Base-by-base conservation (phyloP, 2,888 invertebrate species). In the Ormyrus labotus region DNA sequence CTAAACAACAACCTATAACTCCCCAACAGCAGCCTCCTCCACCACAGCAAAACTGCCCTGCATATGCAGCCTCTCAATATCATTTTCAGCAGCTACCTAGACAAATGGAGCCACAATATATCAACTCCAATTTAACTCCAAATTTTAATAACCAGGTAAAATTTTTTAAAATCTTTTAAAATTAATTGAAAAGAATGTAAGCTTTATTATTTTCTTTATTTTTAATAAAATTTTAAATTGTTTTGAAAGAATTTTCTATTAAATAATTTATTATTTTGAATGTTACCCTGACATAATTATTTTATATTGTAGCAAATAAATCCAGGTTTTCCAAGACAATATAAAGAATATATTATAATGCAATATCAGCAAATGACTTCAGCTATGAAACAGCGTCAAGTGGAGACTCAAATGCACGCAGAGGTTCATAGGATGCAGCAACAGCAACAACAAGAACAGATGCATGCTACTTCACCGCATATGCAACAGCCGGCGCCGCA, bases 41-140 rank as follows among this genome's bases (percentile, higher is more conserved):
- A 3, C 34, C 81, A 85, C 87, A 86, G 58, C 88, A 86, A 83
- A 87, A 85, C 70, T 87, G 87, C 67, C 87, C 86, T 0, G 84
- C 85, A 5, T 88, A 87, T 81, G 84, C 86, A 7, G 80, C 85
- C 2, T 82, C 85, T 0, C 86, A 86, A 34, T 88, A 88, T 67
- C 87, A 88, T 11, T 86, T 87, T 82, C 87, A 87, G 19, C 87
- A 86, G 61, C 68, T 88, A 63, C 86, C 86, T 5, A 85, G 87
- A 19, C 87, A 86, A 74, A 86, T 88, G 83, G 83, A 86, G 58
- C 85, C 87, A 2, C 87, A 87, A n/a, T 89, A 86, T 51, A 83
- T 87, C 8, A 87, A 86, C 11, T 85, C 88, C 0, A 87, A 87
- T 50, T 76, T 87, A 55, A 86, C 86, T 82, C 85, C 86, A 0